A percentile compares a stretch with the other conserved stretches of the same genome.
Conservation (phyloP, 2,113 vertebrate genomes). For the Crypturellus undulatus region DNA sequence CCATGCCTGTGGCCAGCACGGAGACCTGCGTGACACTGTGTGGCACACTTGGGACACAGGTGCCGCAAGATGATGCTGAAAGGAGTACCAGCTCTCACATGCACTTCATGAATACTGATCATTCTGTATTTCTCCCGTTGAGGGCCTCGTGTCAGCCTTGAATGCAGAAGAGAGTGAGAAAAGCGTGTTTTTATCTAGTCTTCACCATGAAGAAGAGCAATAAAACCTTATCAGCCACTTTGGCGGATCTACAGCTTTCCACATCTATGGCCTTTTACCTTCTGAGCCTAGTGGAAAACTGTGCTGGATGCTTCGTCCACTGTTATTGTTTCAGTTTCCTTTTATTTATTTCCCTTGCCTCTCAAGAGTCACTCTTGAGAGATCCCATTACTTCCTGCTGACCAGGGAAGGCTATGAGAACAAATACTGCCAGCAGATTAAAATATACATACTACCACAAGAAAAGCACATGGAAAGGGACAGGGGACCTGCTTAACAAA, state of each 20-base stretch:
- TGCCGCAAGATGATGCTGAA: neutral
- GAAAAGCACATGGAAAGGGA: slow-evolving; percentile 21
- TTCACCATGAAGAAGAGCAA: neutral
- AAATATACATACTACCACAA: slow-evolving; percentile 35
- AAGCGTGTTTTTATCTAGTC: neutral
- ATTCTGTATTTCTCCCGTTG: neutral
- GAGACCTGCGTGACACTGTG: rapidly evolving
- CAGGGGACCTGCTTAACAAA: slow-evolving; percentile 7
- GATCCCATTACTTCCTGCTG: slow-evolving; percentile 53
- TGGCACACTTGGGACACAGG: rapidly evolving
- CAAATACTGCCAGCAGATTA: slow-evolving; percentile 23
- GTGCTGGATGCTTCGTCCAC: neutral
- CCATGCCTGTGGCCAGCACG: neutral
- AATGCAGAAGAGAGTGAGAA: neutral
- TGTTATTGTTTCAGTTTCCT: slow-evolving; percentile 52
- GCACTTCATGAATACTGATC: neutral
- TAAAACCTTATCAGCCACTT: neutral
- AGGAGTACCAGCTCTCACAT: neutral
- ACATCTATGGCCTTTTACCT: neutral
- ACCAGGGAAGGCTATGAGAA: slow-evolving; percentile 36
- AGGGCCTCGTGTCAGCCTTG: neutral
- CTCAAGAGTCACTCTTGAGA: neutral
- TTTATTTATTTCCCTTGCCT: slow-evolving; percentile 60
- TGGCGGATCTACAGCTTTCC: slow-evolving; percentile 6
- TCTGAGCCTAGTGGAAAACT: slow-evolving; percentile 7